phyloP scores from a whole-genome alignment of 2,797 vertebrate species.

The Bradypodion pumilum region DNA sequence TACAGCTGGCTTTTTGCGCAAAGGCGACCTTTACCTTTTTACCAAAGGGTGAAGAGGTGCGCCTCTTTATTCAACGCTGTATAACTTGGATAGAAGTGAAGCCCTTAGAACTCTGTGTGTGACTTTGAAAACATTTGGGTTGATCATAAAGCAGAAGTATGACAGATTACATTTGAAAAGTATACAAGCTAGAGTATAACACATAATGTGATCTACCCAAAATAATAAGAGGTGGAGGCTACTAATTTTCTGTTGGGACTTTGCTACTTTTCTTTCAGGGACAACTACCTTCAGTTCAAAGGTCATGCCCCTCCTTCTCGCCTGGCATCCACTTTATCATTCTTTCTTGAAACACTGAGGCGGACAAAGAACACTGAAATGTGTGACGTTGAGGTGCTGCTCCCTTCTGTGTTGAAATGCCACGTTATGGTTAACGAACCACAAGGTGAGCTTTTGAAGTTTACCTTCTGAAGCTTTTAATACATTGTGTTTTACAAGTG shows the following conservation, averaged over 20 bases:
- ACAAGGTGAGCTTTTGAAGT: constrained; percentile 80
- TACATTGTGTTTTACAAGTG: neutral
- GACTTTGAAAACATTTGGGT: neutral
- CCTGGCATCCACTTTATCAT: constrained; percentile 82
- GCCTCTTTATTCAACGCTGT: neutral
- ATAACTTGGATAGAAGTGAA: neutral
- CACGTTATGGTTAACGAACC: constrained; percentile 88
- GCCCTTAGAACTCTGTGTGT: neutral
- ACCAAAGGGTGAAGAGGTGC: neutral
- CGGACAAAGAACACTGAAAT: constrained; percentile 78
- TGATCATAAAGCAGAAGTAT: neutral
- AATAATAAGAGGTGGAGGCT: neutral
- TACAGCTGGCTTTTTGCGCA: too few relatives aligned
- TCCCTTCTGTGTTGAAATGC: constrained; percentile 85
- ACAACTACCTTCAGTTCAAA: constrained; percentile 89
- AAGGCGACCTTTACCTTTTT: too few relatives aligned
- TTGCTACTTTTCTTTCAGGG: constrained; percentile 75
- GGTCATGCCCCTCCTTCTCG: constrained; percentile 84
- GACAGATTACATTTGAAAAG: neutral
- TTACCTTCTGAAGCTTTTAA: neutral
- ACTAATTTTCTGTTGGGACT: neutral
- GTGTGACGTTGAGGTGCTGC: constrained; percentile 77
- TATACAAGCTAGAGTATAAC: neutral
- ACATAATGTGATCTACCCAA: neutral
- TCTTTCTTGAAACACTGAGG: constrained; percentile 85